Percentiles rank a stretch among this genome's conserved stretches.
phyloP scores from a whole-genome alignment of 2,797 vertebrate species.

The Enteromius thamalakanensis region DNA sequence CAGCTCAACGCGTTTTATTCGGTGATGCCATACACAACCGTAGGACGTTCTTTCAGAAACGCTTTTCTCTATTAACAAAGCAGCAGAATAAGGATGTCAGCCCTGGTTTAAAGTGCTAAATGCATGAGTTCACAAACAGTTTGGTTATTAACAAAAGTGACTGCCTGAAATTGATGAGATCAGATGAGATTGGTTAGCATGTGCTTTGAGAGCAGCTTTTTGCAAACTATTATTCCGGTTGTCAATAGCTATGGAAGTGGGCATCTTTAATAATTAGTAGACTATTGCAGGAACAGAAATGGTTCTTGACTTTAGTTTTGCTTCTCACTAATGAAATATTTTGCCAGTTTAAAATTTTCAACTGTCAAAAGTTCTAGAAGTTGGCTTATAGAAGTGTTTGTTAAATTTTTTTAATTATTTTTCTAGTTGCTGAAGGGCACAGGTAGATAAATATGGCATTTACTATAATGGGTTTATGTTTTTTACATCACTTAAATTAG shows the following conservation, averaged over 20 bases:
- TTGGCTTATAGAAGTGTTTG: not conserved
- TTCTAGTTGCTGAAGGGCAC: not conserved
- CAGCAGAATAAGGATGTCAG: slow-evolving; percentile 20
- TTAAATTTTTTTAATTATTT: not conserved
- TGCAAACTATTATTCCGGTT: not conserved
- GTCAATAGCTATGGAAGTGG: not conserved
- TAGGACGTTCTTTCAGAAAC: slow-evolving; percentile 29
- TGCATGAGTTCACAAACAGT: not conserved
- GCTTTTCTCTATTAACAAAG: slow-evolving; percentile 30
- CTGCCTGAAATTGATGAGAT: not conserved
- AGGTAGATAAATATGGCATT: not conserved
- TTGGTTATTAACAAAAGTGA: slow-evolving; percentile 1
- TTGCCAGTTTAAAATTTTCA: not conserved
- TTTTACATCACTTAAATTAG: not conserved
- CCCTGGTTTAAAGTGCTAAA: slow-evolving; percentile 18
- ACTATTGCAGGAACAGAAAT: not conserved
- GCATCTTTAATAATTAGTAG: not conserved
- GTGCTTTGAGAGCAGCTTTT: not conserved
- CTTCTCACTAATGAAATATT: not conserved
- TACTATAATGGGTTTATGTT: not conserved
- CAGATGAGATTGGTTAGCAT: not conserved
- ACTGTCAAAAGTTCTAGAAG: not conserved
- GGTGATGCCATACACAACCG: slow-evolving; percentile 35
- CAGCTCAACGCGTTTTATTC: slow-evolving; percentile 26
- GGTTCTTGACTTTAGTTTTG: not conserved